A percentile compares a stretch with the other conserved stretches of the same genome.
Conservation (phyloP, 2,797 vertebrate genomes). For the Psittacula echo region DNA sequence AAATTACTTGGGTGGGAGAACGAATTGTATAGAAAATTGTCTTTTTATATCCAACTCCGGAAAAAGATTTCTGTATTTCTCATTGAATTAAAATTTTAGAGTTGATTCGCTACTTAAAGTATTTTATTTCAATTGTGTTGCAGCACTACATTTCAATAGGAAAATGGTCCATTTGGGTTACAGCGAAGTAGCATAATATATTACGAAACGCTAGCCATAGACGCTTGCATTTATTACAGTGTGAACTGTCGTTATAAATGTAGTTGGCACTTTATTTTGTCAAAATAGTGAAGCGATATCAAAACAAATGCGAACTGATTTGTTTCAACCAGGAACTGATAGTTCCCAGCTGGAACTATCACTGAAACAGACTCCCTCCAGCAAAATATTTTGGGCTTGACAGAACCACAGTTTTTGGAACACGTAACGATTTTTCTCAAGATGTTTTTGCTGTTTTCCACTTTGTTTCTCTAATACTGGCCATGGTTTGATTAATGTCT, state of each 20-base stretch:
- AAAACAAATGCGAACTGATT: constrained; percentile 33
- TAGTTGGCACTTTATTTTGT: constrained; percentile 12
- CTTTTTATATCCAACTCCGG: not conserved
- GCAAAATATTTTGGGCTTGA: constrained; percentile 23
- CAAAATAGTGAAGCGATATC: not conserved
- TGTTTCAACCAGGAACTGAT: not conserved
- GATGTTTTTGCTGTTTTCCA: not conserved
- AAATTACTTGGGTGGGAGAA: constrained; percentile 36
- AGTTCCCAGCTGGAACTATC: constrained; percentile 26
- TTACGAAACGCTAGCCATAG: not conserved
- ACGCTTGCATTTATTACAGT: not conserved
- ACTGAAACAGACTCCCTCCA: not conserved
- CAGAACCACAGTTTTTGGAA: not conserved
- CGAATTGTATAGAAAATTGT: constrained; percentile 2
- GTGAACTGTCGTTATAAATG: constrained; percentile 27
- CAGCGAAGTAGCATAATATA: not conserved
- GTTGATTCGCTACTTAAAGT: constrained; percentile 4
- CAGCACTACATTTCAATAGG: not conserved
- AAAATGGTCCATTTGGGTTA: not conserved
- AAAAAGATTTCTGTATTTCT: not conserved
- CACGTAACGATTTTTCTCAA: not conserved
- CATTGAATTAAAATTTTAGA: constrained; percentile 14
- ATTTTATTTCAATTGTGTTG: not conserved
- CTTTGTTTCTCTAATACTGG: not conserved
- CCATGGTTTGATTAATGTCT: not conserved